phyloP scores from a whole-genome alignment of 2,888 invertebrate genomes.

The Syrphus vitripennis region DNA sequence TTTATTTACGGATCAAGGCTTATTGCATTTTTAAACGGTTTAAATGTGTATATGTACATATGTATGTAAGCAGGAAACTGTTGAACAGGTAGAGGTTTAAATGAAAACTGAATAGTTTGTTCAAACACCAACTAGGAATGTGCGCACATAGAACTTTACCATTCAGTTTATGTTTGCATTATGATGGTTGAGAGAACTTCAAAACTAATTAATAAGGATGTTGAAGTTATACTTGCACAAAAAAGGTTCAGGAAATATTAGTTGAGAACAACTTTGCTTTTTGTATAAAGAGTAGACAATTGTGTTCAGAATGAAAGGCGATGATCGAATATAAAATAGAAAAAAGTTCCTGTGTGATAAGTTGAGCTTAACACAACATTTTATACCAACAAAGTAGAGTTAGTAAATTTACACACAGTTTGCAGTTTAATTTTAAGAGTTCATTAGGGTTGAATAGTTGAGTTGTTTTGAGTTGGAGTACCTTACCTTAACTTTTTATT shows the following conservation, averaged over 20 bases:
- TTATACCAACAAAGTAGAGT: background rate
- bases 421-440: background rate
- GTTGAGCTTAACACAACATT: background rate
- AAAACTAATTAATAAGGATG: slow-evolving; percentile 51
- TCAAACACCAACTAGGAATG: background rate
- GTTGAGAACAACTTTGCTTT: background rate
- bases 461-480: background rate
- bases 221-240: background rate
- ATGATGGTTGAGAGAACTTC: slow-evolving; percentile 20
- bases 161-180: slow-evolving; percentile 28
- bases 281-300: background rate
- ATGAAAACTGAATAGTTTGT: slow-evolving; percentile 6
- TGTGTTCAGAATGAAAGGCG: background rate
- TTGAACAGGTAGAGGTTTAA: slow-evolving; percentile 23
- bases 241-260: background rate
- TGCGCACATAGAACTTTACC: background rate
- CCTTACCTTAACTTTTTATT: background rate
- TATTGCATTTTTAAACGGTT: slow-evolving; percentile 24
- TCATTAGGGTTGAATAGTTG: background rate
- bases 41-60: background rate
- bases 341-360: background rate
- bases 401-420: background rate
- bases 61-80: background rate
- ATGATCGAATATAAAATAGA: background rate
- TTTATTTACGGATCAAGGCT: slow-evolving; percentile 21